Percentiles rank a stretch among this genome's conserved stretches.
phyloP scores from a whole-genome alignment of 2,888 invertebrate species.

The Embidobia sp. region DNA sequence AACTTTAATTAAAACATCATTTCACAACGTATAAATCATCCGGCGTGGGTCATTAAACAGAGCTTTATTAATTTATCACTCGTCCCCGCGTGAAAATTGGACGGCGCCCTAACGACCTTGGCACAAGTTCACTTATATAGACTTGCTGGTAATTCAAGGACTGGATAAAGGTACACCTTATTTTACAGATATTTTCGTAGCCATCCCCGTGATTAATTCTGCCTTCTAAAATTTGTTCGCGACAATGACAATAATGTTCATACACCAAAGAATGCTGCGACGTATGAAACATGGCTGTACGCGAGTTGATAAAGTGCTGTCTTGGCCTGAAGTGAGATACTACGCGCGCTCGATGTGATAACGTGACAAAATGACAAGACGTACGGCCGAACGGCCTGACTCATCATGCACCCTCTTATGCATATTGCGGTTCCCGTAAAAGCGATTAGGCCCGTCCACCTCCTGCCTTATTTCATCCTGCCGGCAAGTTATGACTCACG shows the following conservation, averaged over 20 bases:
- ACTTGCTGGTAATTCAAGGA: conserved; percentile 30
- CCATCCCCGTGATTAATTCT: conserved; percentile 22
- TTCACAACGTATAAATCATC: conserved; percentile 32
- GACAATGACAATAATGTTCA: conserved; percentile 37
- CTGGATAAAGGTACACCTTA: conserved; percentile 12
- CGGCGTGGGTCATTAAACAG: conserved; percentile 30
- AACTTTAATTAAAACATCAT: conserved; percentile 52
- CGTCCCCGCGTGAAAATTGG: conserved; percentile 24
- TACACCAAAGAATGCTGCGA: conserved; percentile 18
- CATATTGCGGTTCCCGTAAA: conserved; percentile 52
- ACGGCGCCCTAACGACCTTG: conserved; percentile 32
- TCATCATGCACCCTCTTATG: conserved; percentile 63
- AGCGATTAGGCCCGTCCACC: conserved; percentile 48
- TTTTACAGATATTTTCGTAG: conserved; percentile 19
- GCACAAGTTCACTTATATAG: conserved; percentile 30
- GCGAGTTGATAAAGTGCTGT: conserved; percentile 57
- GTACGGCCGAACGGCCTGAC: conserved; percentile 53
- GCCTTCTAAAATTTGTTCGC: conserved; percentile 12
- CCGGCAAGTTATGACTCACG: conserved; percentile 50
- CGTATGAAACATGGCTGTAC: conserved; percentile 35
- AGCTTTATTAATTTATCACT: conserved; percentile 55
- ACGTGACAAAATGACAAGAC: conserved; percentile 63
- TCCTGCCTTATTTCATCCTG: conserved; percentile 32
- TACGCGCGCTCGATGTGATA: conserved; percentile 54
- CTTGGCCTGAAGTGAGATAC: conserved; percentile 58